Base-by-base conservation (phyloP, 2,113 vertebrate species). In the Sclerurus mexicanus region DNA sequence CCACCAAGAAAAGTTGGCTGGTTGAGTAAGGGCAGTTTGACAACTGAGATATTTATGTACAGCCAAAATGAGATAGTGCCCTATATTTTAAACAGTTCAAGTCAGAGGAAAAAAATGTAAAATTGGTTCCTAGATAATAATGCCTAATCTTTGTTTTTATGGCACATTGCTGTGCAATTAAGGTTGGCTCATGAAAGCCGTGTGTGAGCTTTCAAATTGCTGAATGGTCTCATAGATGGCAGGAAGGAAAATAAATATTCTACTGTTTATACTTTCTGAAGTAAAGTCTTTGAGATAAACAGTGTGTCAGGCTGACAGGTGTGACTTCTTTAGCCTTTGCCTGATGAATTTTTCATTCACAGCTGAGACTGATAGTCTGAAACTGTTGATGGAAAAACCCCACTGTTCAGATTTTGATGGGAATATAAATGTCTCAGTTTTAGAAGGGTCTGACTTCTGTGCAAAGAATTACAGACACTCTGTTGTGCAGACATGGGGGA, bases 61-160 rank as follows among this genome's bases (percentile, higher is more conserved):
- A 90, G 92, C 92, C 86, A 89, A 95, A 95, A 97, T 96, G 97
- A 98, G 97, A 98, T 96, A 97, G 95, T 95, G 93, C 95, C 95
- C 96, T 81, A 73, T 94, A 93, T 97, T 97, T 98, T 97, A 98
- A 98, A 98, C 96, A 98, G 96, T 91, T 96, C 96, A 76, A 95
- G 97, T 98, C 97, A 98, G 97, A 98, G 95, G 95, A 98, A 93
- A 98, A 98, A 98, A 98, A 98, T 98, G 98, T 96, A 94, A 96
- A 97, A 97, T 82, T 87, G 95, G 96, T 97, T 97, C 87, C 94
- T 95, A 86, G 98, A 95, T 98, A 97, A 97, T 97, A 95, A 96
- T 81, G 95, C 89, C 95, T 96, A 96, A 97, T 97, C 97, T 97
- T 97, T 94, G 95, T 97, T 97, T 97, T 97, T 97, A 98, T 93